A percentile compares a stretch with the other conserved stretches of the same genome.
Evolutionary conservation across 2,797 vertebrate species (phyloP).

Genomic region (Typhlichthys eigenmanni): DNA sequence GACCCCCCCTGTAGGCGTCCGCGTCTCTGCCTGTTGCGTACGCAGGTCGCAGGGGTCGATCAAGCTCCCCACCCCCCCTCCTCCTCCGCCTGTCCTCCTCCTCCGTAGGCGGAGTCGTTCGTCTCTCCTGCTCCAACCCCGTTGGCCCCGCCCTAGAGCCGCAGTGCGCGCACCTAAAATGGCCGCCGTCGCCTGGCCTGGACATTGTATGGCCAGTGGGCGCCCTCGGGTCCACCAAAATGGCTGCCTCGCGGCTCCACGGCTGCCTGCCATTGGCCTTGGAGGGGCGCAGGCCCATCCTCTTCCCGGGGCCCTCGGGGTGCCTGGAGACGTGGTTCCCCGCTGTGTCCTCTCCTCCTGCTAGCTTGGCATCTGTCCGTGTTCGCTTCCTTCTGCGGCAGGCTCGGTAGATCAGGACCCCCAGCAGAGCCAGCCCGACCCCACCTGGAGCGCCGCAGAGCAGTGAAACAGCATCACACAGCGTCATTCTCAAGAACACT

Average conservation of each 20-base stretch:
- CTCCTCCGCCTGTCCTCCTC: constrained; percentile 35
- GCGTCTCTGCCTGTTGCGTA: not conserved
- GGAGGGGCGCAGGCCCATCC: constrained; percentile 48
- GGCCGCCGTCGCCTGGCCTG: constrained; percentile 31
- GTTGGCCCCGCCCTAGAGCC: constrained; percentile 26
- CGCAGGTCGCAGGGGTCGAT: not conserved
- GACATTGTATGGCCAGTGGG: constrained; percentile 29
- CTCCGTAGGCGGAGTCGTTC: constrained; percentile 13
- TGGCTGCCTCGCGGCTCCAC: constrained; percentile 41
- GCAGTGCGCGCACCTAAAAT: constrained; percentile 63
- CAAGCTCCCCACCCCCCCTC: constrained; percentile 9
- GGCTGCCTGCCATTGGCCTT: constrained; percentile 52
- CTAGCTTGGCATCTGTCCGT: constrained; percentile 34
- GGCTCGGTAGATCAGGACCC: constrained; percentile 75
- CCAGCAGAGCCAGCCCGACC: constrained; percentile 72
- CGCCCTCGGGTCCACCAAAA: constrained; percentile 15
- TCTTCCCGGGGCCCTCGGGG: constrained; percentile 60
- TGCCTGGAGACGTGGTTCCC: constrained; percentile 52
- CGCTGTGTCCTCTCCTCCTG: constrained; percentile 15
- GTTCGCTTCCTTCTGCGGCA: constrained; percentile 51
- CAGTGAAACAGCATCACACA: not conserved
- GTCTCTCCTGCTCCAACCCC: constrained; percentile 35
- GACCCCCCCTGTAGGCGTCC: constrained; percentile 7
- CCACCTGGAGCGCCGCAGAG: constrained; percentile 61
- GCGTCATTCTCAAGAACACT: no score